Conservation (phyloP, 2,797 vertebrate genomes). For the Syncerus caffer region DNA sequence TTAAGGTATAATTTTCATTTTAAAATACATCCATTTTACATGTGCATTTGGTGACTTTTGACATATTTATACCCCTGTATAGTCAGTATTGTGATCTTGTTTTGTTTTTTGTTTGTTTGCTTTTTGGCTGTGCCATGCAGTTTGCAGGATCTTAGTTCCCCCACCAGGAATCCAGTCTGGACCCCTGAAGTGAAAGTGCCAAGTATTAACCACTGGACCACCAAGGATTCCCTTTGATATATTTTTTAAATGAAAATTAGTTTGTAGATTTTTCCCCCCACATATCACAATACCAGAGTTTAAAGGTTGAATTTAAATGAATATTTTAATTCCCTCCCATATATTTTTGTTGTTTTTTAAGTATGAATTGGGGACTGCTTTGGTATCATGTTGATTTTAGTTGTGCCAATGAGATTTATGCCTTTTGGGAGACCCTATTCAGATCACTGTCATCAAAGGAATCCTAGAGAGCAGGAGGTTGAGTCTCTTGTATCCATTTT, state of each 20-base stretch:
- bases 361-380: neutral
- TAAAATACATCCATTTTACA: neutral
- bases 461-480: neutral
- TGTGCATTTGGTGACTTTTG: neutral
- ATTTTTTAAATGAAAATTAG: constrained; percentile 36
- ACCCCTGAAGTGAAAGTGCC: neutral
- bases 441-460: constrained; percentile 16
- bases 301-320: constrained; percentile 48
- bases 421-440: constrained; percentile 3
- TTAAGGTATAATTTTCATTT: neutral
- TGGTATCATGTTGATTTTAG: neutral
- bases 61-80: neutral
- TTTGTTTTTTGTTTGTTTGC: neutral
- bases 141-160: neutral
- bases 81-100: neutral
- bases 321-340: neutral
- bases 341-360: constrained; percentile 22
- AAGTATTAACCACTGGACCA: neutral
- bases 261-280: neutral
- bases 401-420: constrained; percentile 11
- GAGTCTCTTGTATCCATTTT: constrained; percentile 40
- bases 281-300: constrained; percentile 15
- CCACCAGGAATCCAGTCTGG: neutral
- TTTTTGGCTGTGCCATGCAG: neutral
- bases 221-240: neutral